Conservation (phyloP, 2,113 vertebrate species). For the Brachyhypopomus occidentalis region DNA sequence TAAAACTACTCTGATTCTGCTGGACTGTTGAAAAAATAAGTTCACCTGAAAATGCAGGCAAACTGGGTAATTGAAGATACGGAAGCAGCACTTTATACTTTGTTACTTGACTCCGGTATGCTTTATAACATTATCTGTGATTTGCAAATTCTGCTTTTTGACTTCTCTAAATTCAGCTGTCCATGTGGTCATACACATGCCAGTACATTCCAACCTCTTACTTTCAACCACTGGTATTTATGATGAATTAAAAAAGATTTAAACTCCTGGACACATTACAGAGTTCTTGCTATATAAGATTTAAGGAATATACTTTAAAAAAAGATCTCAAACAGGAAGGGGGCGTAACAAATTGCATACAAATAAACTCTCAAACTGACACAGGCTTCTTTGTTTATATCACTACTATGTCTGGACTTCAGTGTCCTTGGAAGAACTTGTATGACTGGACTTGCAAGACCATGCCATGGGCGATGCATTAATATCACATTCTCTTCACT, state of each 20-base stretch:
- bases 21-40: background rate
- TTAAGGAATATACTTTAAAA: background rate
- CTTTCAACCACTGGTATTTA: too few species aligned
- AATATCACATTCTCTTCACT: background rate
- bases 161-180: too few species aligned
- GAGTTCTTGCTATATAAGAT: background rate
- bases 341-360: too few species aligned
- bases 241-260: background rate
- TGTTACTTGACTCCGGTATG: background rate
- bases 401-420: background rate
- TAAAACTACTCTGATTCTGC: background rate
- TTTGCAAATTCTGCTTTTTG: too few species aligned
- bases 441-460: background rate
- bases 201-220: too few species aligned
- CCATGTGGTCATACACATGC: too few species aligned
- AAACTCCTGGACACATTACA: background rate
- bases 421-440: background rate
- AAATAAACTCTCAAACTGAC: too few species aligned
- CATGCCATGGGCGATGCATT: background rate
- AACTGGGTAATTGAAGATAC: background rate
- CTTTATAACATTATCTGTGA: too few species aligned
- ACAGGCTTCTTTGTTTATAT: background rate
- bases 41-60: background rate
- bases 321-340: background rate
- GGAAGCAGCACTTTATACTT: background rate